A percentile compares a stretch with the other conserved stretches of the same genome.
Evolutionary conservation across 92 coral and sea anemone genomes (phyloP).

Genomic region (Anthopleura xanthogrammica): DNA sequence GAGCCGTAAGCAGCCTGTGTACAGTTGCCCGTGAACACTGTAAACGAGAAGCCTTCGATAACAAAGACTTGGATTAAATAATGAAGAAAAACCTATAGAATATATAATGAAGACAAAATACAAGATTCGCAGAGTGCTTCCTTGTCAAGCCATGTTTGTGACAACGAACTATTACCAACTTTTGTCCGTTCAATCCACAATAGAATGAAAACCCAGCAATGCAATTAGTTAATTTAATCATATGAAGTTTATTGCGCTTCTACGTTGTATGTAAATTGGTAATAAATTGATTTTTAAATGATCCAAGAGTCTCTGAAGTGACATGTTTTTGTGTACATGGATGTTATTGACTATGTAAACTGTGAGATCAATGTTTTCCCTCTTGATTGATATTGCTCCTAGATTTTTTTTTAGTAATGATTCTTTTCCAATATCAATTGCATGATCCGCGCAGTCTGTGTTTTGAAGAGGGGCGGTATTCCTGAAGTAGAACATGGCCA

Average conservation of each 20-base stretch:
- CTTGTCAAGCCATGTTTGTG: background rate
- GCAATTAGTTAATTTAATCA: constrained; percentile 7
- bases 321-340: background rate
- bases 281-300: constrained; percentile 27
- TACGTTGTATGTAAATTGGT: constrained; percentile 23
- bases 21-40: constrained; percentile 57
- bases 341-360: background rate
- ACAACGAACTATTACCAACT: background rate
- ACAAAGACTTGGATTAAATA: constrained; percentile 8
- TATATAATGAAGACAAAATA: background rate
- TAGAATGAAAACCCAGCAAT: background rate
- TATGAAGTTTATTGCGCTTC: background rate
- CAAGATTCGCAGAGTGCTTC: background rate
- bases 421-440: background rate
- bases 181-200: background rate
- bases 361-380: background rate
- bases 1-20: constrained; percentile 47
- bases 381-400: background rate
- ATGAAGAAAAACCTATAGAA: background rate
- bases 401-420: background rate
- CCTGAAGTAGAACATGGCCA: background rate
- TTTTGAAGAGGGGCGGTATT: background rate
- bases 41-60: constrained; percentile 35
- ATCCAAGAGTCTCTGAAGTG: background rate
- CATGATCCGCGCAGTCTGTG: background rate